Base-by-base conservation (phyloP, 2,113 vertebrate species). In the Macaca mulatta region DNA sequence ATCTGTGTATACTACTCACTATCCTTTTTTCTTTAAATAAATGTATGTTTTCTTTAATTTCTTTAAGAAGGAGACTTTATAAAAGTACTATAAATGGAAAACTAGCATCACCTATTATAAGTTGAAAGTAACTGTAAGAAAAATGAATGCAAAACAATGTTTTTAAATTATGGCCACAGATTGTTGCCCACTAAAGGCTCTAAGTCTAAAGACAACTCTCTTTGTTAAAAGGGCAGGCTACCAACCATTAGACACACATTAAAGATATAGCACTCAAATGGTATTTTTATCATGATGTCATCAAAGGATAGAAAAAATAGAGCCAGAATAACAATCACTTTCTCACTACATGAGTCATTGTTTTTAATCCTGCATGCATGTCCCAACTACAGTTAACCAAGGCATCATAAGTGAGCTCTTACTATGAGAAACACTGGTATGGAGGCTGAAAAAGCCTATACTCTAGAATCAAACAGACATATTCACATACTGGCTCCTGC, bases 291-390 rank as follows among this genome's bases (percentile, higher is more conserved):
- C 43, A n/a, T 83, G 32, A 96, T 92, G 20, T 59, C 85, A 94
- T 90, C 64, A 94, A 97, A 90, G 6, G 14, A 59, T 55, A 93
- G 79, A 94, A 96, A 64, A 96, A 98, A 81, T 57, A 96, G n/a
- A 83, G 79, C 61, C 82, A 78, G 97, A 97, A 72, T 72, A 91
- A 55, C 85, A 97, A 94, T 92, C 69, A 72, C 48, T 93, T 93
- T 74, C 45, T 96, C 74, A 93, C n/a, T 55, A 8, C 72, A 5
- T 90, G 74, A 97, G 78, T 97, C 93, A 82, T 64, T 86, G 55
- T 81, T 93, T 96, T 92, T 78, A 27, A 87, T 83, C 45, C 52
- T 93, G 59, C 40, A 40, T 57, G 32, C n/a, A 38, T 85, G 64
- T 50, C 81, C 59, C 32, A 82, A 74, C 22, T 61, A 81, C 94